Base-by-base conservation (phyloP, 2,888 invertebrate genomes). In the Desoria tigrina region DNA sequence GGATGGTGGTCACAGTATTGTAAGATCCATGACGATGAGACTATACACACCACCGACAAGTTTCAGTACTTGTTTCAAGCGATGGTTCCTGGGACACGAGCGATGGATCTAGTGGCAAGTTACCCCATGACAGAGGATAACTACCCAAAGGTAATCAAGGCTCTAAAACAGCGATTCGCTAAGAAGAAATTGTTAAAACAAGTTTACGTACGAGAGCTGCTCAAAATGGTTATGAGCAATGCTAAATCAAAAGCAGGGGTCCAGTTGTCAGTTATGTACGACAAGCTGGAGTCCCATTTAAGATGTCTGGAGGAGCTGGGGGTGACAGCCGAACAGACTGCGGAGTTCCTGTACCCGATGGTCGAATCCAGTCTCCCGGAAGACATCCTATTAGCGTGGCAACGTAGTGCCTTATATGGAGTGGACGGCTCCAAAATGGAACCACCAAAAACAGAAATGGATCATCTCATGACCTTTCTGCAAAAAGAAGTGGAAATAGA, bases 331-430 rank as follows among this genome's bases (percentile, higher is more conserved):
- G 59, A 68, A 4, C 53, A 68, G 32, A 60, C n/a, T n/a, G n/a
- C n/a, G n/a, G n/a, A n/a, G n/a, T n/a, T n/a, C n/a, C n/a, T n/a
- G n/a, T n/a, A n/a, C n/a, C n/a, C n/a, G n/a, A n/a, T n/a, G n/a
- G n/a, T n/a, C n/a, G n/a, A n/a, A n/a, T n/a, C n/a, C n/a, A 32
- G 66, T 45, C 53, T 67, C n/a, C 66, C 66, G 14, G 69, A 67
- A 26, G 69, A 69, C 2, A 26, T 65, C 11, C 14, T 70, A 14
- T n/a, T n/a, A n/a, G 61, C 58, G 1, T 68, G 61, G 64, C 57
- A 61, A 50, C 14, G 68, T 32, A 56, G 37, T 32, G 28, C 63
- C 3, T 49, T 11, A 53, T 42, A 4, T 16, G 61, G 54, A 42
- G 27, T 42, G 23, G 32, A 9, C 1, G 61, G 50, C 37, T n/a